These are phyloP conservation scores for Lasius fuliginosus DNA, from an alignment of 2,888 invertebrate genomes.

Conservation along the genomic window DNA sequence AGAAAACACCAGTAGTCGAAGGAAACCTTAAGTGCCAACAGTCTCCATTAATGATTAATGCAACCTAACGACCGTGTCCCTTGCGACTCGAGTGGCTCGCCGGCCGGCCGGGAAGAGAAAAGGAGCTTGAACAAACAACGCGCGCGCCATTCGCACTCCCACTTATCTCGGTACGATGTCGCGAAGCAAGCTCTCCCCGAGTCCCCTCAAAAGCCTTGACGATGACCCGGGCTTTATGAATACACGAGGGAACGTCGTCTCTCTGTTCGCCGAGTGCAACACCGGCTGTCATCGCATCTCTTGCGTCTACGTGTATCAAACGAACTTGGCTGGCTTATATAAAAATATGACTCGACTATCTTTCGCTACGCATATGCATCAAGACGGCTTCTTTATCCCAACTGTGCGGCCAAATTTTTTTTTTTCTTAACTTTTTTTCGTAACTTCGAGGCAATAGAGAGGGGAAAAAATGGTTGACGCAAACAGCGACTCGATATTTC, in stretches of 20 bases:
- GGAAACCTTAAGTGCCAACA: conserved; percentile 64
- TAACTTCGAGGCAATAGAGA: conserved; percentile 2
- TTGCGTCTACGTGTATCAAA: conserved; percentile 62
- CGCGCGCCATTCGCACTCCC: conserved; percentile 65
- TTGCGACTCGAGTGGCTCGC: conserved; percentile 59
- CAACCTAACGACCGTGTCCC: conserved; percentile 70
- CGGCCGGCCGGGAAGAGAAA: conserved; percentile 45
- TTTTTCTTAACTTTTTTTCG: conserved; percentile 54
- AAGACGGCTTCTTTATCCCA: conserved; percentile 62
- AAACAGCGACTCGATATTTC: conserved; percentile 53
- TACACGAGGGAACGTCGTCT: conserved; percentile 65
- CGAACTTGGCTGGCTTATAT: background rate
- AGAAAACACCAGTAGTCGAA: conserved; percentile 19
- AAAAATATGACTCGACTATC: conserved; percentile 62
- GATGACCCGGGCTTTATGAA: conserved; percentile 77
- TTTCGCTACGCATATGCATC: conserved; percentile 55
- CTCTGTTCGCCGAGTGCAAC: conserved; percentile 9
- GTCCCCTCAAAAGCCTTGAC: conserved; percentile 71
- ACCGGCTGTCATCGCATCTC: conserved; percentile 65
- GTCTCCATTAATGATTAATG: conserved; percentile 75
- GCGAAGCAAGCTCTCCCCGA: conserved; percentile 65
- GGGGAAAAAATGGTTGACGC: background rate
- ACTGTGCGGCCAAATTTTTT: conserved; percentile 51
- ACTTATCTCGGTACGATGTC: conserved; percentile 73
- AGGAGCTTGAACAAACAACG: conserved; percentile 76